Conservation (phyloP, 2,797 vertebrate species). For the Scolopax bukidnonensis region DNA sequence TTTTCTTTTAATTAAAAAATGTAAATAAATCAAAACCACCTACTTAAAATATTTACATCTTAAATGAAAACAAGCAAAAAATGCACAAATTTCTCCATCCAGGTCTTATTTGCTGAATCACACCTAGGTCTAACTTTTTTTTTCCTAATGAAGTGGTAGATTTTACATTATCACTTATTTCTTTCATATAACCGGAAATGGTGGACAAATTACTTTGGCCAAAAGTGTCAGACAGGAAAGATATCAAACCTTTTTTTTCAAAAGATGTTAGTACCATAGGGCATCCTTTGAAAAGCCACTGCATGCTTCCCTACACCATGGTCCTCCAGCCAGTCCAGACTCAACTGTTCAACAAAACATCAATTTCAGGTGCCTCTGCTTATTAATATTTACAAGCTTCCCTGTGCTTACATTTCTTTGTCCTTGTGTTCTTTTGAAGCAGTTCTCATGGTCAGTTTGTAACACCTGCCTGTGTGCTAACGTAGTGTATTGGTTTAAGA, state of each 20-base stretch:
- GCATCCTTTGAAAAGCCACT: neutral
- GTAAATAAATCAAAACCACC: conserved; percentile 79
- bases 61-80: conserved; percentile 69
- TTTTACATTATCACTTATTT: neutral
- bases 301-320: neutral
- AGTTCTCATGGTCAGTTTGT: neutral
- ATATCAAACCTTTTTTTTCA: neutral
- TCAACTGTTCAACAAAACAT: neutral
- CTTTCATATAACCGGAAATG: neutral
- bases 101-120: conserved; percentile 61
- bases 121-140: neutral
- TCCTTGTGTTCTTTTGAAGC: neutral
- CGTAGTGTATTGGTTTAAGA: neutral
- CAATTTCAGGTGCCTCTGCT: neutral
- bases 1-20: conserved; percentile 85
- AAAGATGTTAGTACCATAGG: neutral
- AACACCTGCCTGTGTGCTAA: neutral
- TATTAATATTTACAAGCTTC: neutral
- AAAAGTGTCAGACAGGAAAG: neutral
- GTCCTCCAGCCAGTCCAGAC: neutral
- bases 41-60: conserved; percentile 75
- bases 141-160: neutral
- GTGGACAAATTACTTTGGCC: neutral
- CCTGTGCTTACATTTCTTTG: neutral
- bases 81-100: neutral